Conservation (phyloP, 2,113 vertebrate genomes). For the Chloebia gouldiae region DNA sequence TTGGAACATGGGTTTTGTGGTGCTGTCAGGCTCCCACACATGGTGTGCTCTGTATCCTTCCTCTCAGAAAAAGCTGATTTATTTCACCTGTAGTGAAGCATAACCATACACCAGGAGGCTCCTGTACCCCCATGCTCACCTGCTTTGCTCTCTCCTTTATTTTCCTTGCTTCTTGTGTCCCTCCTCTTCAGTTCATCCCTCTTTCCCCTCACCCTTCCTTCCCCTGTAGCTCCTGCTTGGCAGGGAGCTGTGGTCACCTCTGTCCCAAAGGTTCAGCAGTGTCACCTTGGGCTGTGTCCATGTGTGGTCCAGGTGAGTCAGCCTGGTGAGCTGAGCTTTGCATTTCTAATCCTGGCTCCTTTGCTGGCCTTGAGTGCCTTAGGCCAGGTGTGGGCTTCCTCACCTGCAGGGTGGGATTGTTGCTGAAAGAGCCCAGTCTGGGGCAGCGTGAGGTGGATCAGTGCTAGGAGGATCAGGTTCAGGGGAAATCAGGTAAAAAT, state of each 20-base stretch:
- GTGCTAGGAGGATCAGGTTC: background rate
- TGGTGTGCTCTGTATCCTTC: no score
- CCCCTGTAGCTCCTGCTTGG: background rate
- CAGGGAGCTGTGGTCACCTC: background rate
- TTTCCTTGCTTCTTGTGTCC: background rate
- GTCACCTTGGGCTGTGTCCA: rapidly evolving
- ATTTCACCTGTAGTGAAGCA: background rate
- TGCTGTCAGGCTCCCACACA: background rate
- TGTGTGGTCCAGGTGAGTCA: background rate
- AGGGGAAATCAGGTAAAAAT: background rate
- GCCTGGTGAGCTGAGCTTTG: background rate
- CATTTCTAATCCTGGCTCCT: background rate
- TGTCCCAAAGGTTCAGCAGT: background rate
- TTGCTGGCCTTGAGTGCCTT: background rate
- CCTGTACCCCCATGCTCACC: background rate
- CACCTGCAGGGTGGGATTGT: background rate
- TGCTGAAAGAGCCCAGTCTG: background rate
- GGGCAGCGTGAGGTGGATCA: background rate
- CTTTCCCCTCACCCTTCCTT: background rate
- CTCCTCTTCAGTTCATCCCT: background rate
- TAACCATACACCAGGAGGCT: background rate
- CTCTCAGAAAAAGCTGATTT: background rate
- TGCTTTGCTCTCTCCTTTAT: background rate
- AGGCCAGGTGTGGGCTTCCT: background rate
- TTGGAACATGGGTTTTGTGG: background rate